phyloP scores from a whole-genome alignment of 2,797 vertebrate species.

The Sus cebifrons region DNA sequence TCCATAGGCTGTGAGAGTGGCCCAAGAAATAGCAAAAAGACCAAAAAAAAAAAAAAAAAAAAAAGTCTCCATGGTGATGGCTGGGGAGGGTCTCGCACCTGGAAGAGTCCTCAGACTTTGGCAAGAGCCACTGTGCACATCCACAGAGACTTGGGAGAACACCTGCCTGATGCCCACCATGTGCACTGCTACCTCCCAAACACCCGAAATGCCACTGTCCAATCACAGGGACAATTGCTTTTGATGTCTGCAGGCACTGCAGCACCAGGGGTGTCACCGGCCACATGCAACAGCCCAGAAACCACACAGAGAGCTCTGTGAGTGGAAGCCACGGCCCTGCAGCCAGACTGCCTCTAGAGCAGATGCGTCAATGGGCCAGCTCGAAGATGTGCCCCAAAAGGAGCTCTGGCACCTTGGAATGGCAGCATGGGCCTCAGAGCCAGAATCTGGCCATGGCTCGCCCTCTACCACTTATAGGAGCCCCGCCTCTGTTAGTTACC shows the following conservation, averaged over 20 bases:
- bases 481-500: not conserved
- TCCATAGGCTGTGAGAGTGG: too few species aligned
- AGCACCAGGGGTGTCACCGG: not conserved
- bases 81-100: not conserved
- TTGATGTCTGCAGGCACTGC: not conserved
- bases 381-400: not conserved
- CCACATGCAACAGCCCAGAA: not conserved
- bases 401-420: not conserved
- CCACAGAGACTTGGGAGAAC: not conserved
- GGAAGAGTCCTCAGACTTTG: not conserved
- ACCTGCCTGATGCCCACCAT: not conserved
- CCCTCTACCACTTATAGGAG: not conserved
- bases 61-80: not conserved
- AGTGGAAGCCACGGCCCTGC: not conserved
- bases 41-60: too few species aligned
- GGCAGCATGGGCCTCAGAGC: not conserved
- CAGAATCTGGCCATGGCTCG: not conserved
- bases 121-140: not conserved
- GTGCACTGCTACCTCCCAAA: not conserved
- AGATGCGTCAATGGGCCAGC: not conserved
- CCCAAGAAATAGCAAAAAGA: too few species aligned
- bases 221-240: too few species aligned
- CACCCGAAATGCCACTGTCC: not conserved
- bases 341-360: not conserved
- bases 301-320: not conserved